Percentiles rank a stretch among this genome's conserved stretches.
These are phyloP conservation scores for Cottus gobio DNA, from an alignment of 2,113 vertebrate genomes.

Conservation along the genomic window DNA sequence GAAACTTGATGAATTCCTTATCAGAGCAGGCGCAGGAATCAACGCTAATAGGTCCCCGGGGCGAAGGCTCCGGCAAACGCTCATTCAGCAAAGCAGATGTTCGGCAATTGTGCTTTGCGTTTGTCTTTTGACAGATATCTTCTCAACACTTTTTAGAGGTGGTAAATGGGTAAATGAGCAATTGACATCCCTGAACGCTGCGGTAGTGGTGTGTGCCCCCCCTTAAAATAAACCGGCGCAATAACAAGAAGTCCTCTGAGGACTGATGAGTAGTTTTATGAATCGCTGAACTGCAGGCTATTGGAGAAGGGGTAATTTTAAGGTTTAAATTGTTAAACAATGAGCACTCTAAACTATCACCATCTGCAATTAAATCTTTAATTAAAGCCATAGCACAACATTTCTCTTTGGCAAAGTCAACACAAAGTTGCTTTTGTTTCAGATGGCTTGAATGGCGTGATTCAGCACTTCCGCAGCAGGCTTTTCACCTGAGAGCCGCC, in stretches of 20 bases:
- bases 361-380: constrained; percentile 19
- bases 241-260: constrained; percentile 31
- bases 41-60: constrained; percentile 79
- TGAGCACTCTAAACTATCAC: constrained; percentile 3
- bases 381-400: constrained; percentile 11
- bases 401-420: constrained; percentile 19
- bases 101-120: constrained; percentile 69
- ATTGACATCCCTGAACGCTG: constrained; percentile 57
- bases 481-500: constrained; percentile 85
- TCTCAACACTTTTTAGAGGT: constrained; percentile 68
- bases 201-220: background rate
- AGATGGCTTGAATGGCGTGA: constrained; percentile 15
- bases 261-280: constrained; percentile 24
- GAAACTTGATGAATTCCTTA: constrained; percentile 82
- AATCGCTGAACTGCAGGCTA: constrained; percentile 35
- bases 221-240: constrained; percentile 1
- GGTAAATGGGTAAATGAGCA: constrained; percentile 71
- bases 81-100: constrained; percentile 81
- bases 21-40: constrained; percentile 73
- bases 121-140: constrained; percentile 79
- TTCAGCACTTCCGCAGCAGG: constrained; percentile 24
- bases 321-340: constrained; percentile 20
- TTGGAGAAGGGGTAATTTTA: constrained; percentile 16
- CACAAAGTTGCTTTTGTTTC: constrained; percentile 38
- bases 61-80: constrained; percentile 68